Evolutionary conservation across 2,797 vertebrate genomes (phyloP).

Genomic region (Synanceia verrucosa): DNA sequence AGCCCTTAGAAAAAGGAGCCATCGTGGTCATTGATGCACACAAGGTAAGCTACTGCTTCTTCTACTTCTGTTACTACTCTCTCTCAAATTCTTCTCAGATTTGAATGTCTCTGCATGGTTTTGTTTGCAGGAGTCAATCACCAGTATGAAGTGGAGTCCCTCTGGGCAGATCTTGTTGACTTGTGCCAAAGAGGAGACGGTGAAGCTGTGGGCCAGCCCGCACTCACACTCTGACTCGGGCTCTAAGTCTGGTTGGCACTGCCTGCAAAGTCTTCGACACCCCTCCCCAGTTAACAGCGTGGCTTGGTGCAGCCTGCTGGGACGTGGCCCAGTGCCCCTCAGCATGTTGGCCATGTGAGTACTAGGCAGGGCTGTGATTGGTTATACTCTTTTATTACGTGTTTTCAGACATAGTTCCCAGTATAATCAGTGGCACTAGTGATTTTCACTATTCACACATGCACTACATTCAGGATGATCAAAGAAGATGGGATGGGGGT

Average conservation of each 20-base stretch:
- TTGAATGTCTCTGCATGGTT: background rate
- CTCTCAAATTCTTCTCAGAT: background rate
- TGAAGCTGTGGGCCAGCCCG: slow-evolving; percentile 89
- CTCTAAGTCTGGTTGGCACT: slow-evolving; percentile 83
- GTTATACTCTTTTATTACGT: background rate
- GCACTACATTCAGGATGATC: background rate
- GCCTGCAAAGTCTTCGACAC: slow-evolving; percentile 87
- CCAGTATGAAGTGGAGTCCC: slow-evolving; percentile 92
- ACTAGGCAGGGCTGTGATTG: no score
- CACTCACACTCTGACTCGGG: slow-evolving; percentile 63
- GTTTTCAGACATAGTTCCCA: background rate
- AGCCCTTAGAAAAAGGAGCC: slow-evolving; percentile 91
- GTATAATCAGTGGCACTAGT: background rate
- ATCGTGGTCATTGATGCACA: slow-evolving; percentile 93
- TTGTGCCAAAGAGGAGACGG: slow-evolving; percentile 95
- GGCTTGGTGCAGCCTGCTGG: slow-evolving; percentile 89
- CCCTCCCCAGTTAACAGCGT: slow-evolving; percentile 90
- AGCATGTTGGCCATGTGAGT: slow-evolving; percentile 93
- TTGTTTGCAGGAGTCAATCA: slow-evolving; percentile 87
- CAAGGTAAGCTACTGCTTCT: slow-evolving; percentile 81
- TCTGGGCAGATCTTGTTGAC: slow-evolving; percentile 90
- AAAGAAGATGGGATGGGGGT: background rate
- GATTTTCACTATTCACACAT: background rate
- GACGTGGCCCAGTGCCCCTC: slow-evolving; percentile 85
- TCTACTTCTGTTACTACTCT: background rate